Evolutionary conservation across 2,888 invertebrate species (phyloP).

Genomic region (Diarsia mendica): DNA sequence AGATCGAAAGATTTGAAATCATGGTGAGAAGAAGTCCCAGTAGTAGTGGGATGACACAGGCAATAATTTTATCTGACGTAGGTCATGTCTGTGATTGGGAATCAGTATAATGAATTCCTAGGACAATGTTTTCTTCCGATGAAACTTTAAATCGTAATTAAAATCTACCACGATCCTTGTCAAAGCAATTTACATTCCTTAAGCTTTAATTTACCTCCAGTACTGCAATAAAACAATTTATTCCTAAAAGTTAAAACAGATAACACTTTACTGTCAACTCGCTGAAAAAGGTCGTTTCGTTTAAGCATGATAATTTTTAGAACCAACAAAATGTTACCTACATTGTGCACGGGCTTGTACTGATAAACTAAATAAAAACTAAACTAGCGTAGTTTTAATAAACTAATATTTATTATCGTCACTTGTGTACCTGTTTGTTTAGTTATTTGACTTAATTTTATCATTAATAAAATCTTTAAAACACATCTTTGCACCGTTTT

Average conservation of each 20-base stretch:
- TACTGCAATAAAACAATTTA: slow-evolving; percentile 68
- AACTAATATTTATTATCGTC: slow-evolving; percentile 12
- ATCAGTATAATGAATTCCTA: not conserved
- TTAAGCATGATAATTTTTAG: slow-evolving; percentile 67
- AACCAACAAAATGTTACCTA: slow-evolving; percentile 40
- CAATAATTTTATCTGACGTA: not conserved
- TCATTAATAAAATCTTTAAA: slow-evolving; percentile 22
- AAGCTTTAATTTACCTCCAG: slow-evolving; percentile 49
- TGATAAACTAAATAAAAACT: slow-evolving; percentile 25
- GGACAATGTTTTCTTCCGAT: slow-evolving; percentile 13
- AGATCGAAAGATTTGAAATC: not conserved
- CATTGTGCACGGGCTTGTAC: slow-evolving; percentile 29
- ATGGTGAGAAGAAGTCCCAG: not conserved
- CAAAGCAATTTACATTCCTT: slow-evolving; percentile 54
- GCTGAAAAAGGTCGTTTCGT: slow-evolving; percentile 54
- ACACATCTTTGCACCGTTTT: slow-evolving; percentile 44
- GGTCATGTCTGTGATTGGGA: not conserved
- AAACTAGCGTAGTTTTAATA: slow-evolving; percentile 24
- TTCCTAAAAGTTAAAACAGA: slow-evolving; percentile 65
- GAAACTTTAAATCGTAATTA: slow-evolving; percentile 51
- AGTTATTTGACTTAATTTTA: slow-evolving; percentile 48
- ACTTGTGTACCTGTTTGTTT: slow-evolving; percentile 51
- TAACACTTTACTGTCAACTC: slow-evolving; percentile 65
- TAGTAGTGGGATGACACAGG: not conserved
- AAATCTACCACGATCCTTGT: slow-evolving; percentile 54